Base-by-base conservation (phyloP, 1,140 invertebrate genomes). In the Cyclargus thomasi region DNA sequence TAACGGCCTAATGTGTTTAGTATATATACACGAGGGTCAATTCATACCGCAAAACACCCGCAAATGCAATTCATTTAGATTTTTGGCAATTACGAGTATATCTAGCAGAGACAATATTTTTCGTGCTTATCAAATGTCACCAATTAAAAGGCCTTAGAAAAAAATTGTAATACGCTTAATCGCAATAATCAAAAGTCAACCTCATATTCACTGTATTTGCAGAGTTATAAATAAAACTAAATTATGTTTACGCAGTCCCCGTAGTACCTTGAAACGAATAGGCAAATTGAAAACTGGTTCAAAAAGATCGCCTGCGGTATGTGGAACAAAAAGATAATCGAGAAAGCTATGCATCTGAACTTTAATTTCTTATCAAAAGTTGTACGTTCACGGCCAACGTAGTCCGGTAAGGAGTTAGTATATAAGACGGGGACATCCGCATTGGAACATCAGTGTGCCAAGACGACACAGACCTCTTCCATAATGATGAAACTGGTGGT, bases 401-500 rank as follows among this genome's bases (percentile, higher is more conserved):
- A 77, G 69, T 70, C 78, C 79, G 77, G 76, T 55, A 64, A 75
- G 76, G 75, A 72, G 71, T 70, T 35, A 72, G 76, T 85, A 85
- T 85, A 85, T 73, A 85, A 83, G 69, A 65, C 53, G 64, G 62
- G 47, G 64, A 69, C 55, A 68, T 64, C 36, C 29, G 57, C 66
- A 57, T 53, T 65, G 68, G 63, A 65, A 73, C 71, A 85, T 83
- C 81, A 85, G 83, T 86, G 78, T 78, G 74, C 68, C 53, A 62
- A 76, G 74, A 74, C 82, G 82, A 80, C 85, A 85, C 85, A 86
- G 84, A 90, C 87, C 86, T 84, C 78, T 81, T 74, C 72, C 81
- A 85, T 78, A 71, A 90, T 88, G 82, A 78, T 83, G 75, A 92
- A 92, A 80, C 83, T 92, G 89, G 91, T 92, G 88, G 91, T 92